A percentile compares a stretch with the other conserved stretches of the same genome.
Conservation (phyloP, 1,140 invertebrate genomes). For the Drosophila orena region DNA sequence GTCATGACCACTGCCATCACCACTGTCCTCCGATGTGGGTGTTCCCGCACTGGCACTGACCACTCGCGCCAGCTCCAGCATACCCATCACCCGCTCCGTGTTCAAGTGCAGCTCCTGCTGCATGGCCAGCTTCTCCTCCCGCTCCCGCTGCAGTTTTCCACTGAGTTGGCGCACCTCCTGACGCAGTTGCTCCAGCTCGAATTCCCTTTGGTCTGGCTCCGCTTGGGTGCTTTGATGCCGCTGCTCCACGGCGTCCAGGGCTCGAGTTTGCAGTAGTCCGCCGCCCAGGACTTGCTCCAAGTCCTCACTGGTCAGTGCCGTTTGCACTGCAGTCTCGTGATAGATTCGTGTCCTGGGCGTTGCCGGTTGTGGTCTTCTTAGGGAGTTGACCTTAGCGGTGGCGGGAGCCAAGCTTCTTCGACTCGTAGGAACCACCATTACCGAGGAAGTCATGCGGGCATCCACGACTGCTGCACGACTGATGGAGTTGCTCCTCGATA, state of each 20-base stretch:
- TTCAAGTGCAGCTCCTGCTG: constrained; percentile 90
- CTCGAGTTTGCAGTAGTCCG: constrained; percentile 84
- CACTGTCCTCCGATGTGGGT: constrained; percentile 86
- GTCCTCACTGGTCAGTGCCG: constrained; percentile 89
- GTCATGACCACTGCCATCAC: constrained; percentile 86
- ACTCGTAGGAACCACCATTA: constrained; percentile 71
- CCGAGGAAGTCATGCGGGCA: constrained; percentile 84
- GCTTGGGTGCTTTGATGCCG: constrained; percentile 88
- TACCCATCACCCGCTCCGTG: constrained; percentile 89
- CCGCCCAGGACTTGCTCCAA: constrained; percentile 89
- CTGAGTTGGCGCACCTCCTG: constrained; percentile 86
- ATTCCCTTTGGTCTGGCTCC: constrained; percentile 86
- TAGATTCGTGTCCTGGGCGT: constrained; percentile 88
- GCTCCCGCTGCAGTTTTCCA: constrained; percentile 86
- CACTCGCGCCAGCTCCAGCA: constrained; percentile 86
- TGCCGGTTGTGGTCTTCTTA: constrained; percentile 61
- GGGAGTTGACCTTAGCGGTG: constrained; percentile 70
- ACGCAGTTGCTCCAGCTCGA: constrained; percentile 87
- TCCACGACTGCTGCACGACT: constrained; percentile 65
- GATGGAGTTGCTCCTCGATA: constrained; percentile 85
- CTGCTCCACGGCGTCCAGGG: constrained; percentile 85
- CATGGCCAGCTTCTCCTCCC: constrained; percentile 89
- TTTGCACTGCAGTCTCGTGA: constrained; percentile 91
- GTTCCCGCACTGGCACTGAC: constrained; percentile 74
- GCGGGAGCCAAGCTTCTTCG: constrained; percentile 64